Base-by-base conservation (phyloP, 2,888 invertebrate species). In the Scaptomyza polygonia region DNA sequence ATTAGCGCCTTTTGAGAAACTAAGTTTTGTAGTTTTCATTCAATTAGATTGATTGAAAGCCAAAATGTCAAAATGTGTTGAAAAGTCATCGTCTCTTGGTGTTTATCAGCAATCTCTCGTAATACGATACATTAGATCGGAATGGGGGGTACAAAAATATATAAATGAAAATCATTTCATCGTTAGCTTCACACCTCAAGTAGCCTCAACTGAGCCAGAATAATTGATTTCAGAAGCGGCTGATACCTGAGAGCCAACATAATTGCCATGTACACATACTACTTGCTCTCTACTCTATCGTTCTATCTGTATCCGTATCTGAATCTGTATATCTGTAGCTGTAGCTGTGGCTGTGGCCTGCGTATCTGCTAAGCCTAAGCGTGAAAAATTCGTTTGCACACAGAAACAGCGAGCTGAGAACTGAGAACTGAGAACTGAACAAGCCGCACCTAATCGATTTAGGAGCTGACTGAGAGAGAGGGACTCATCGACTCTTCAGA, bases 401-500 rank as follows among this genome's bases (percentile, higher is more conserved):
- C 70, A 79, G 66, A 39, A 40, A 53, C n/a, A 36, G 47, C 47
- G 49, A n/a, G n/a, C n/a, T n/a, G n/a, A n/a, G n/a, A n/a, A n/a
- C n/a, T n/a, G n/a, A n/a, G n/a, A n/a, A n/a, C n/a, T n/a, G n/a
- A n/a, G n/a, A n/a, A n/a, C 58, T 69, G 79, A 86, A 86, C 86
- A 65, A 88, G 86, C 79, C 88, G 83, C 62, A 67, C 52, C 83
- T 56, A 88, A 86, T 86, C 77, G 78, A 86, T 88, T 86, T 69
- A 30, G 53, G 36, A 54, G 27, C 66, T 57, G 59, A 62, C 53
- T 25, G 40, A 32, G 11, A 16, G 11, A 16, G 36, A 51, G 40
- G 25, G 8, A 25, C 52, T 34, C 14, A 36, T 14, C 36, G 30
- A 51, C 30, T 51, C 52, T 5, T 34, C 30, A 34, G 39, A 51